phyloP scores from a whole-genome alignment of 1,140 invertebrate genomes.

The Drosophila sp. region DNA sequence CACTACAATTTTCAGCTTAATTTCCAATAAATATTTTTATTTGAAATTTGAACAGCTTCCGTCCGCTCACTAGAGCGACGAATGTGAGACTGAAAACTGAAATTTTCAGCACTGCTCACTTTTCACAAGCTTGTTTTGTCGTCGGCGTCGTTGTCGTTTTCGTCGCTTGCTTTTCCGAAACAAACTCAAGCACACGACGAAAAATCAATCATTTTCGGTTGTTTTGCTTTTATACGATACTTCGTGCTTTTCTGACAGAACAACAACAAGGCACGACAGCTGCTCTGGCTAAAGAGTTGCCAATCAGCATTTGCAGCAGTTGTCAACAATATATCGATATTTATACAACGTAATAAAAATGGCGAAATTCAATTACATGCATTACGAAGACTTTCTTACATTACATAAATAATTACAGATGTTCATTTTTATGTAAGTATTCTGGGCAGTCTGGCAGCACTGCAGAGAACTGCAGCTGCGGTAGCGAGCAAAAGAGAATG shows the following conservation, averaged over 20 bases:
- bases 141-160: slow-evolving; percentile 31
- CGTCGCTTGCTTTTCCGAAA: slow-evolving; percentile 69
- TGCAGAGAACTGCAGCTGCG: slow-evolving; percentile 6
- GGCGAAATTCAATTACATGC: slow-evolving; percentile 1
- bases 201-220: slow-evolving; percentile 78
- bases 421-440: slow-evolving; percentile 11
- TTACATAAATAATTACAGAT: slow-evolving; percentile 24
- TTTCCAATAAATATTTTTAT: slow-evolving; percentile 46
- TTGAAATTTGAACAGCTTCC: slow-evolving; percentile 43
- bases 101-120: slow-evolving; percentile 54
- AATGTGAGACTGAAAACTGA: slow-evolving; percentile 66
- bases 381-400: not conserved
- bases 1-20: slow-evolving; percentile 57
- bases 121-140: slow-evolving; percentile 54
- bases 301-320: slow-evolving; percentile 35
- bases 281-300: slow-evolving; percentile 56
- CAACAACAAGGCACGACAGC: slow-evolving; percentile 51
- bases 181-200: slow-evolving; percentile 52
- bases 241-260: slow-evolving; percentile 60
- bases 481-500: slow-evolving; percentile 26
- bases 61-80: slow-evolving; percentile 72
- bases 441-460: slow-evolving; percentile 57
- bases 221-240: slow-evolving; percentile 71
- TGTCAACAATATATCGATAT: slow-evolving; percentile 63
- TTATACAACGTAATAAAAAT: slow-evolving; percentile 18